Conservation (phyloP, 2,113 vertebrate species). For the Syrmaticus mikado region DNA sequence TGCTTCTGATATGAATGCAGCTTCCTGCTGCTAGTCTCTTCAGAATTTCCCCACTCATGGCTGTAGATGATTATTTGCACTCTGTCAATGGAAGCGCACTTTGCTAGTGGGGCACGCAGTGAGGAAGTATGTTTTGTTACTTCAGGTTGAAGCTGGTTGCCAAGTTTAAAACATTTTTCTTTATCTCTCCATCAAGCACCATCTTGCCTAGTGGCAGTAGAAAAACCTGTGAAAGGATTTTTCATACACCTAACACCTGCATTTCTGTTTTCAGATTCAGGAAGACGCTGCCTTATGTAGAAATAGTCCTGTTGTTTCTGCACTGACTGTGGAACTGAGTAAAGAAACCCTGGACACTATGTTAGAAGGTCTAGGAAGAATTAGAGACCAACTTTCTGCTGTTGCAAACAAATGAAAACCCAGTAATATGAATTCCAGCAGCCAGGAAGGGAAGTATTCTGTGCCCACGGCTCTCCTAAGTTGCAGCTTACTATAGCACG, state of each 20-base stretch:
- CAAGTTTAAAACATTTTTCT: not conserved
- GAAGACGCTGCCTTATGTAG: slow-evolving; percentile 78
- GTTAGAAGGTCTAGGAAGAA: slow-evolving; percentile 91
- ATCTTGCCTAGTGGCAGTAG: not conserved
- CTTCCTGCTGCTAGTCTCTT: not conserved
- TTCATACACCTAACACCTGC: not conserved
- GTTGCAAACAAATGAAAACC: slow-evolving; percentile 85
- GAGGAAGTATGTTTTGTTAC: not conserved
- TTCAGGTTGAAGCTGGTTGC: not conserved
- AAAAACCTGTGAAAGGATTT: not conserved
- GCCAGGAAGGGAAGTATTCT: not conserved
- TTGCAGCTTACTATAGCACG: not conserved
- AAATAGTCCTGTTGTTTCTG: slow-evolving; percentile 75
- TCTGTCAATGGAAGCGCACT: not conserved
- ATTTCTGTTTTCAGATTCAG: slow-evolving; percentile 82
- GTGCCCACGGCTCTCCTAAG: not conserved
- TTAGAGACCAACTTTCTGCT: slow-evolving; percentile 89
- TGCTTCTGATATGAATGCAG: not conserved
- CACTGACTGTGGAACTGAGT: slow-evolving; percentile 91
- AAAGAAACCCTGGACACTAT: slow-evolving; percentile 95
- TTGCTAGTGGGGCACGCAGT: not conserved
- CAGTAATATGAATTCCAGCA: not conserved
- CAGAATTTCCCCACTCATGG: not conserved
- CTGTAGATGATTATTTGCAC: not conserved
- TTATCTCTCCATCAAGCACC: not conserved